Conservation (phyloP, 1,140 invertebrate species). For the Bathynomus jamesi region DNA sequence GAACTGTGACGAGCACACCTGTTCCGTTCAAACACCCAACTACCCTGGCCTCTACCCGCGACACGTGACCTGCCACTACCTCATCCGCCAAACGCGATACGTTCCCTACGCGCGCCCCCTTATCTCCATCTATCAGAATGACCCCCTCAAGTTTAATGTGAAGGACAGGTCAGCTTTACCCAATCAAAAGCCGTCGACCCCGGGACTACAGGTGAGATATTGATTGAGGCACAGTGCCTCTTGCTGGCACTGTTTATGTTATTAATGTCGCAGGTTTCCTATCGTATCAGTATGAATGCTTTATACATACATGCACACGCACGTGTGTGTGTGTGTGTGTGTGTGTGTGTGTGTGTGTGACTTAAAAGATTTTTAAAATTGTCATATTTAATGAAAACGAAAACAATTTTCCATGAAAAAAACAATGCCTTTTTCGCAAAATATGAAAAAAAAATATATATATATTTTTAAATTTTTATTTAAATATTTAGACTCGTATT, state of each 20-base stretch:
- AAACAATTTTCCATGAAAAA: too few species aligned
- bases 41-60: slow-evolving; percentile 76
- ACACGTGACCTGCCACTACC: slow-evolving; percentile 73
- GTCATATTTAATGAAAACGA: too few species aligned
- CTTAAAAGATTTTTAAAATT: too few species aligned
- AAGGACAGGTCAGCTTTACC: slow-evolving; percentile 33
- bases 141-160: slow-evolving; percentile 39
- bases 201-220: slow-evolving; percentile 24
- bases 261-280: too few species aligned
- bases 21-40: slow-evolving; percentile 74
- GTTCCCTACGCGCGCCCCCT: slow-evolving; percentile 59
- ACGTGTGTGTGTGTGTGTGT: background rate
- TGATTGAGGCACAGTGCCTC: too few species aligned
- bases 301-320: background rate
- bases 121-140: slow-evolving; percentile 42
- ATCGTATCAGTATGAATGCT: too few species aligned
- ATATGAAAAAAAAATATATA: background rate
- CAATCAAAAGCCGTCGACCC: slow-evolving; percentile 20
- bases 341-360: background rate
- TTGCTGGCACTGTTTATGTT: too few species aligned
- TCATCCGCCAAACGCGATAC: slow-evolving; percentile 53
- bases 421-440: too few species aligned
- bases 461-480: background rate
- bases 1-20: slow-evolving; percentile 77
- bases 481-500: too few species aligned